Conservation (phyloP, 2,888 invertebrate species). For the Amphipoea oculea region DNA sequence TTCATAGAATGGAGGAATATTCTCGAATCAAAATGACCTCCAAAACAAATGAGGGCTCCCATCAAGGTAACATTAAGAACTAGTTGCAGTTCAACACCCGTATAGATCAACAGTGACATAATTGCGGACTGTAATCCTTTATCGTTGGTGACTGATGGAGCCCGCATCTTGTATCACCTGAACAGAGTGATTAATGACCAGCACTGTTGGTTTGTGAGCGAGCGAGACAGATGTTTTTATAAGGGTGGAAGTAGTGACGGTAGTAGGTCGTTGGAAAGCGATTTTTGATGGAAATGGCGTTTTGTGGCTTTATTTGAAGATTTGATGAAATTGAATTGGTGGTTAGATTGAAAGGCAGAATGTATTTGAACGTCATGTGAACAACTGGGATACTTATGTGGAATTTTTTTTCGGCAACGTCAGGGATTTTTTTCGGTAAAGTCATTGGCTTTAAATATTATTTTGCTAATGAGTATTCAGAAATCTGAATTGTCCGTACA, state of each 20-base stretch:
- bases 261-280: conserved; percentile 26
- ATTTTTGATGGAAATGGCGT: conserved; percentile 32
- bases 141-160: conserved; percentile 75
- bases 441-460: background rate
- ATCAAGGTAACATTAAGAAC: conserved; percentile 46
- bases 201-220: conserved; percentile 65
- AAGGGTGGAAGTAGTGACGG: conserved; percentile 49
- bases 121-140: conserved; percentile 74
- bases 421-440: background rate
- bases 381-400: background rate
- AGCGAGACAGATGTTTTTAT: conserved; percentile 68
- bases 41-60: conserved; percentile 14
- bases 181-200: conserved; percentile 73
- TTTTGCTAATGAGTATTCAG: background rate
- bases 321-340: background rate
- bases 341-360: background rate
- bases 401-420: background rate
- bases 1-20: background rate
- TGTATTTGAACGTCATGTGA: background rate
- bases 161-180: conserved; percentile 78
- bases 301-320: conserved; percentile 5
- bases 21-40: conserved; percentile 6
- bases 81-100: conserved; percentile 58
- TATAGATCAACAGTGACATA: conserved; percentile 66
- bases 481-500: background rate